Evolutionary conservation across 2,888 invertebrate species (phyloP).

Genomic region (Odiellus spinosus): DNA sequence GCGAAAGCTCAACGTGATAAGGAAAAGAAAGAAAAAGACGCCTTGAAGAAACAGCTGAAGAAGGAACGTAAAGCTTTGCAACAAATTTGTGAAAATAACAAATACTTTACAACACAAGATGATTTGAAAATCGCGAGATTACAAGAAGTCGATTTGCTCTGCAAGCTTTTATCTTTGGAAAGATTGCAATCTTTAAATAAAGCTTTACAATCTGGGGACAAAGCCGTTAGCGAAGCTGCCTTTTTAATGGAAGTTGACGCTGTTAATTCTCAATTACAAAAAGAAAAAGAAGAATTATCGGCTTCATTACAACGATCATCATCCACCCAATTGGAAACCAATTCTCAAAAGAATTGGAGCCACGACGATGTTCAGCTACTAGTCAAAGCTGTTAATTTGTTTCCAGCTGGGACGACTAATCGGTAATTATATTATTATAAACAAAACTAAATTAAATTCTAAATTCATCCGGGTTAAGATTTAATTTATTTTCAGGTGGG

Average conservation of each 20-base stretch:
- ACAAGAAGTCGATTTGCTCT: conserved; percentile 80
- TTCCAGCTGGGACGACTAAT: conserved; percentile 73
- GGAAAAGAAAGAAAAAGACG: conserved; percentile 24
- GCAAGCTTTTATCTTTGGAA: conserved; percentile 47
- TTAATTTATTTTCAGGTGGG: conserved; percentile 12
- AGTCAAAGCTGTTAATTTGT: conserved; percentile 92
- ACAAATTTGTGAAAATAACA: conserved; percentile 18
- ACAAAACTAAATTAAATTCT: conserved; percentile 1
- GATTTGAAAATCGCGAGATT: conserved; percentile 61
- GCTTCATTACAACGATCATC: conserved; percentile 19
- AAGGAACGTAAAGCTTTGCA: conserved; percentile 55
- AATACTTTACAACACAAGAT: conserved; percentile 46
- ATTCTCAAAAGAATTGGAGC: conserved; percentile 46
- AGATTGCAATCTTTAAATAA: conserved; percentile 55
- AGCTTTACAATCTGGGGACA: conserved; percentile 26
- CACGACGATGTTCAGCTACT: conserved; percentile 70
- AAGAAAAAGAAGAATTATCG: conserved; percentile 42
- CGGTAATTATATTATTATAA: conserved; percentile 12
- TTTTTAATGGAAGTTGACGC: conserved; percentile 42
- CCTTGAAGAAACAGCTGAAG: conserved; percentile 64
- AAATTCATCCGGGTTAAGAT: background rate
- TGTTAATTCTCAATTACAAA: conserved; percentile 57
- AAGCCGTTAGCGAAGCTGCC: conserved; percentile 42
- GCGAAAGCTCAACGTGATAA: conserved; percentile 22
- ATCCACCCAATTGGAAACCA: conserved; percentile 6